Evolutionary conservation across 1,140 invertebrate genomes (phyloP).

Genomic region (Papilio xuthus): DNA sequence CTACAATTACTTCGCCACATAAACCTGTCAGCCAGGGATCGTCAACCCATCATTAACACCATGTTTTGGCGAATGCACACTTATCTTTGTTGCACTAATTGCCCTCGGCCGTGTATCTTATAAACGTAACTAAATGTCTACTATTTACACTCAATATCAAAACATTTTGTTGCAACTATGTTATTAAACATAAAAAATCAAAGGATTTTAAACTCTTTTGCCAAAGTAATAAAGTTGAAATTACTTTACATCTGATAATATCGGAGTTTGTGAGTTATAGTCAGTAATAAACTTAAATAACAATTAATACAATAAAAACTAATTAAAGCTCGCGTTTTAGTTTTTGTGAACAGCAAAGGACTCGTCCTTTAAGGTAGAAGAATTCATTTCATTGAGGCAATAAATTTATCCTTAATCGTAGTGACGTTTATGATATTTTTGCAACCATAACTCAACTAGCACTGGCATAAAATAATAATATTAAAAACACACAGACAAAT

Average conservation of each 20-base stretch:
- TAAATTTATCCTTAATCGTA: background rate
- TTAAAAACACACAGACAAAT: too few relatives aligned
- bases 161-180: constrained; percentile 31
- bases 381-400: background rate
- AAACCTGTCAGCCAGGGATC: constrained; percentile 43
- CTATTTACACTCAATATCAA: constrained; percentile 17
- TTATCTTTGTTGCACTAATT: constrained; percentile 40
- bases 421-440: background rate
- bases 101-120: constrained; percentile 9
- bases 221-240: background rate
- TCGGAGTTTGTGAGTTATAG: background rate
- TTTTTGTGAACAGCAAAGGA: constrained; percentile 20
- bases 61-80: constrained; percentile 38
- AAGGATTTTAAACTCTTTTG: background rate
- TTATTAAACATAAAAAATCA: background rate
- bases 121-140: constrained; percentile 28
- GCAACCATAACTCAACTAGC: background rate
- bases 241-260: background rate
- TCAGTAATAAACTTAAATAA: constrained; percentile 21
- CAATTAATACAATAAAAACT: constrained; percentile 21
- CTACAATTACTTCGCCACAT: constrained; percentile 49
- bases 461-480: too few relatives aligned
- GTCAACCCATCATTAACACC: constrained; percentile 43
- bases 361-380: background rate
- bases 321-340: background rate